Conservation (phyloP, 2,113 vertebrate genomes). For the Centropristis striata region DNA sequence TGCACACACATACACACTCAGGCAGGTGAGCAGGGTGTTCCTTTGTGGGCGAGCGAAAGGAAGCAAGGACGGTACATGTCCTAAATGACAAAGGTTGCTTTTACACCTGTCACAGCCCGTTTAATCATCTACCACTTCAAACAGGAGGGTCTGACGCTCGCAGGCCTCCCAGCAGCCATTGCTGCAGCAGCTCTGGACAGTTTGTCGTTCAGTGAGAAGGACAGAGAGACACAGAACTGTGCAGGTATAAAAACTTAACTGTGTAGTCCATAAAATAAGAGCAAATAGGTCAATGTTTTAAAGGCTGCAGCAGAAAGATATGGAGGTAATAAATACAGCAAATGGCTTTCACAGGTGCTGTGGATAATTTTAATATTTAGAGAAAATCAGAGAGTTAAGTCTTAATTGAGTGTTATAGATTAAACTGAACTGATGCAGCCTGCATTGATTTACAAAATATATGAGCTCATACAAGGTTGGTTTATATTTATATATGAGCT, state of each 20-base stretch:
- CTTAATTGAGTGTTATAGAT: not conserved
- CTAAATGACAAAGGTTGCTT: constrained; percentile 98
- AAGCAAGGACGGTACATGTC: constrained; percentile 76
- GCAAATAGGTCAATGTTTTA: constrained; percentile 76
- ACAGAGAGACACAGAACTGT: constrained; percentile 15
- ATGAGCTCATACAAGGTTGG: too few species aligned
- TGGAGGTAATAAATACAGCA: constrained; percentile 45
- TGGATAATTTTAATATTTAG: not conserved
- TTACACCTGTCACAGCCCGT: constrained; percentile 95
- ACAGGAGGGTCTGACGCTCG: constrained; percentile 85
- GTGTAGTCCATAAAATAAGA: constrained; percentile 75
- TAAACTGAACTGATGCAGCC: not conserved
- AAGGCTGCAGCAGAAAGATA: constrained; percentile 7
- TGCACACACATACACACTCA: constrained; percentile 39
- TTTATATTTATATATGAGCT: not conserved
- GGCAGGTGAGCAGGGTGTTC: constrained; percentile 78
- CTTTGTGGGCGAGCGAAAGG: constrained; percentile 66
- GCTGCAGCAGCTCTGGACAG: constrained; percentile 46
- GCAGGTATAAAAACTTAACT: constrained; percentile 72
- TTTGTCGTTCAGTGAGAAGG: constrained; percentile 29
- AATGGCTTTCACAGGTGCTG: constrained; percentile 30
- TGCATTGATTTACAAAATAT: not conserved
- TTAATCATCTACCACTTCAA: constrained; percentile 99
- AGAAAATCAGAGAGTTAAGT: not conserved
- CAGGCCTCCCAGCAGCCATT: constrained; percentile 76